Conservation (phyloP, 2,888 invertebrate species). For the Stenichneumon culpator region DNA sequence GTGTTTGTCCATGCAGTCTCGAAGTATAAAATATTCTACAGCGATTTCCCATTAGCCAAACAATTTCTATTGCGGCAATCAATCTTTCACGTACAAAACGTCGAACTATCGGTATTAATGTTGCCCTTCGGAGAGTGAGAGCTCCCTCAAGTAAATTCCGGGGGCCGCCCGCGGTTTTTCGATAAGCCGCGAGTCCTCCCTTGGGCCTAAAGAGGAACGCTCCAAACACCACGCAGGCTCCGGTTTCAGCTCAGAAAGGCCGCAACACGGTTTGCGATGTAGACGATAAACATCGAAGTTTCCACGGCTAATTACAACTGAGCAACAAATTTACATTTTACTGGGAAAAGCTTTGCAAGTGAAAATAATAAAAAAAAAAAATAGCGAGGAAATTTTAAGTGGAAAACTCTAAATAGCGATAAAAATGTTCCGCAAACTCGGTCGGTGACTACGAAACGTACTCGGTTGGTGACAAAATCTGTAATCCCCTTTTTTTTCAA, state of each 20-base stretch:
- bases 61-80: slow-evolving; percentile 1
- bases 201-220: slow-evolving; percentile 37
- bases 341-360: slow-evolving; percentile 2
- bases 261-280: slow-evolving; percentile 3
- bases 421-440: slow-evolving; percentile 45
- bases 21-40: neutral
- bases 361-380: slow-evolving; percentile 9
- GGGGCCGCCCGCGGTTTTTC: slow-evolving; percentile 34
- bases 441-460: no score
- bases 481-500: neutral
- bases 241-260: slow-evolving; percentile 4
- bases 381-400: neutral
- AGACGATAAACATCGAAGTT: slow-evolving; percentile 57
- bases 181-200: slow-evolving; percentile 44
- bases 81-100: neutral
- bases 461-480: no score
- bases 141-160: slow-evolving; percentile 41
- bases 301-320: slow-evolving; percentile 43
- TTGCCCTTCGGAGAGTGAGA: slow-evolving; percentile 10
- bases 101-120: slow-evolving; percentile 29
- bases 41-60: neutral
- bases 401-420: neutral
- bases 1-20: neutral
- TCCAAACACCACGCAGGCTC: neutral
- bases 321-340: slow-evolving; percentile 49